Conservation (phyloP, 2,113 vertebrate genomes). For the Rhizomys pruinosus region DNA sequence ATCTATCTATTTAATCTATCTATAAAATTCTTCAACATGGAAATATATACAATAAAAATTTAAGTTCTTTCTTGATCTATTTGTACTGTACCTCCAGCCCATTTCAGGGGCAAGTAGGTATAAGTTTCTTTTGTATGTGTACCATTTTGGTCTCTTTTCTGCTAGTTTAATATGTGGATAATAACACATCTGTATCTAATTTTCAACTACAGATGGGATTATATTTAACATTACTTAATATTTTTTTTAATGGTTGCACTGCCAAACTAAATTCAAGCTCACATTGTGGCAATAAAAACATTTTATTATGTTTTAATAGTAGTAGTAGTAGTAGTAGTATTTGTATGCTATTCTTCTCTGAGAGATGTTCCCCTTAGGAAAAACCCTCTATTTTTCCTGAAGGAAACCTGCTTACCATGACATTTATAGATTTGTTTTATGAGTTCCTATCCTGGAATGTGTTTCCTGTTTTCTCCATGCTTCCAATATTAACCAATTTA, state of each 20-base stretch:
- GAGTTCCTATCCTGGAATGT: not conserved
- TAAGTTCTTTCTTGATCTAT: not conserved
- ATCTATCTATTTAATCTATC: too few relatives aligned
- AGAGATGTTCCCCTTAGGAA: not conserved
- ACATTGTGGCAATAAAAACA: not conserved
- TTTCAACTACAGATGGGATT: not conserved
- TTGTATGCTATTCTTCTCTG: not conserved
- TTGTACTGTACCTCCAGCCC: not conserved
- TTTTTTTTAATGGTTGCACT: slow-evolving; percentile 1
- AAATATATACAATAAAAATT: not conserved
- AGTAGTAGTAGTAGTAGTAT: not conserved
- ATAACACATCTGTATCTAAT: not conserved
- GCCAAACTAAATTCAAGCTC: not conserved
- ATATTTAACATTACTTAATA: slow-evolving; percentile 9
- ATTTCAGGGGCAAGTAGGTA: not conserved
- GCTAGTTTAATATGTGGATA: not conserved
- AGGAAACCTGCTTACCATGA: not conserved
- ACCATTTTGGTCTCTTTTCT: not conserved
- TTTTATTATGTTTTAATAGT: not conserved
- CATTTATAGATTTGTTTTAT: not conserved
- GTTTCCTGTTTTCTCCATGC: not conserved
- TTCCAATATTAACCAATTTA: not conserved
- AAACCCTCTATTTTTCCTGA: not conserved
- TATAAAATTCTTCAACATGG: not conserved
- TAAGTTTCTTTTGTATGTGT: not conserved